Base-by-base conservation (phyloP, 1,140 invertebrate species). In the Ips nitidus region DNA sequence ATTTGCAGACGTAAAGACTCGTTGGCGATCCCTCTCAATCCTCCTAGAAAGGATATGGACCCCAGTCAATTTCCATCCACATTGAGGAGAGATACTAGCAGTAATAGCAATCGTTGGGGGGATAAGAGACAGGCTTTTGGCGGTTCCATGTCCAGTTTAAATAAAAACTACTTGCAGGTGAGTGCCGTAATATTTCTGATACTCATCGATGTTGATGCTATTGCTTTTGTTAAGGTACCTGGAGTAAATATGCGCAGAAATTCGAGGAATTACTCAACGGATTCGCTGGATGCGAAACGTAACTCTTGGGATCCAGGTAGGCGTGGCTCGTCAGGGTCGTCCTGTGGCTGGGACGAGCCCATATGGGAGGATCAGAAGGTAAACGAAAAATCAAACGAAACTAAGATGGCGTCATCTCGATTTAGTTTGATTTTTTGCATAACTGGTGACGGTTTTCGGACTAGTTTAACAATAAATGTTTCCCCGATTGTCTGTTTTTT, bases 281-380 rank as follows among this genome's bases (percentile, higher is more conserved):
- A 91, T 78, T 91, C 89, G 0, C 77, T 91, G 75, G 89, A 90
- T 78, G 85, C 86, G 55, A 86, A 88, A 80, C 84, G 89, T 65
- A 85, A 86, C 73, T 87, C 86, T 5, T 91, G 88, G 88, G 89
- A 91, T 74, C 82, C 86, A 3, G 85, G 84, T 40, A 81, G 88
- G 41, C 79, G 87, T 67, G 85, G 86, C 6, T 88, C 86, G 38
- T 83, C 84, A 0, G 83, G 83, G 2, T 85, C 84, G 5, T 84
- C 82, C 2, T 83, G 84, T 40, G 73, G 73, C 37, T 74, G 62
- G 65, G 72, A 74, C 8, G 73, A 74, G 52, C 81, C 82, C 2
- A 83, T 84, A 73, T 84, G 82, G 82, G 84, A 86, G 71, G 83
- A 85, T 22, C 22, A 22, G 22, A 22, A 22, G 22, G 22, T 22